Percentiles rank a stretch among this genome's conserved stretches.
Conservation (phyloP, 2,797 vertebrate species). For the Chromobotia macracanthus region DNA sequence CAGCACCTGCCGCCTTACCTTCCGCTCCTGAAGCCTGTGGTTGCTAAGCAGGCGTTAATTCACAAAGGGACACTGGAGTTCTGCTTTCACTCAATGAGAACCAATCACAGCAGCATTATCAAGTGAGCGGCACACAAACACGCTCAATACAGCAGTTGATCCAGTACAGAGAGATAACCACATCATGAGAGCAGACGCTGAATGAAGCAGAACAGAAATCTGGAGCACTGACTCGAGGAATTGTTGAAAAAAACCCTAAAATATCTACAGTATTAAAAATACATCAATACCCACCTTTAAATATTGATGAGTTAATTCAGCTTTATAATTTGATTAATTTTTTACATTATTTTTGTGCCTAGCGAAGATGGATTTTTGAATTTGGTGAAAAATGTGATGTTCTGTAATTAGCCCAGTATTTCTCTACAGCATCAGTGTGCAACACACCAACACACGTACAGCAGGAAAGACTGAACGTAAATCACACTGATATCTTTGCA, state of each 20-base stretch:
- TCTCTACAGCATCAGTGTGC: not conserved
- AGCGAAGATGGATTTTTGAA: not conserved
- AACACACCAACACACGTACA: constrained; percentile 6
- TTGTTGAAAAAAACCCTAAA: not conserved
- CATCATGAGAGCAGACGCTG: constrained; percentile 8
- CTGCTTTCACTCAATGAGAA: constrained; percentile 43
- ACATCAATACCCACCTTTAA: constrained; percentile 58
- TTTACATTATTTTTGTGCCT: not conserved
- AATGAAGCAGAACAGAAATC: not conserved
- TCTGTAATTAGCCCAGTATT: constrained; percentile 26
- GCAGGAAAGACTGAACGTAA: constrained; percentile 23
- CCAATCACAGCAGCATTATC: constrained; percentile 26
- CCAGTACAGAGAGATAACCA: constrained; percentile 12
- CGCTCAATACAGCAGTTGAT: constrained; percentile 4
- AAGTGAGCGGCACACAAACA: constrained; percentile 30
- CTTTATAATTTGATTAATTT: constrained; percentile 4
- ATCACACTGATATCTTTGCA: not conserved
- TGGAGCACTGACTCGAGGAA: not conserved
- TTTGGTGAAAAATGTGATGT: not conserved
- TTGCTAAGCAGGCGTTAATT: constrained; percentile 42
- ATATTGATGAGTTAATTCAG: constrained; percentile 62
- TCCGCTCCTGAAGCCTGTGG: constrained; percentile 28
- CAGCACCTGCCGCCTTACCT: constrained; percentile 22
- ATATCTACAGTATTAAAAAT: not conserved
- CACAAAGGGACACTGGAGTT: constrained; percentile 27